These are phyloP conservation scores for Balearica regulorum DNA, from an alignment of 2,797 vertebrate genomes.

Conservation along the genomic window DNA sequence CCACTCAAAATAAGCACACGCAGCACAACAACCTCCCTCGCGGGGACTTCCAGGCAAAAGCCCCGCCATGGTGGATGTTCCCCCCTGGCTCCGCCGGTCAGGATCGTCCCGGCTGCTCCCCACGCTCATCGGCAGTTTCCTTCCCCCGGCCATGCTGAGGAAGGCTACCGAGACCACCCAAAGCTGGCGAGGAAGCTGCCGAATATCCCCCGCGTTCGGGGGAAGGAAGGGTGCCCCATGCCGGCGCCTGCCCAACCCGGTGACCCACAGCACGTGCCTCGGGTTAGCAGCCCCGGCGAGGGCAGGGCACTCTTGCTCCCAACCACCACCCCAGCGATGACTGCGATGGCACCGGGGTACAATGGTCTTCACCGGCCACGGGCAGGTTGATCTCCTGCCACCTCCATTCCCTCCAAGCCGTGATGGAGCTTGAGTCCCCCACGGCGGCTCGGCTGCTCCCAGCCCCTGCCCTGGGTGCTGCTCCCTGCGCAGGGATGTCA, in stretches of 20 bases:
- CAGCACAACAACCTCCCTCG: not conserved
- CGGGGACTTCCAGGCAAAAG: slow-evolving; percentile 3
- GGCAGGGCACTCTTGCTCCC: not conserved
- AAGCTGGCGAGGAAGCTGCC: not conserved
- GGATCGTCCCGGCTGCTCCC: rapidly evolving
- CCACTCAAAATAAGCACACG: not conserved
- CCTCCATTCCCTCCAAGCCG: not conserved
- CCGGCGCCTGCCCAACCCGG: rapidly evolving
- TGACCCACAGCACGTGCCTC: rapidly evolving
- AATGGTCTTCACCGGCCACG: not conserved
- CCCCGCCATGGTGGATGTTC: not conserved
- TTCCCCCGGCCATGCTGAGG: not conserved
- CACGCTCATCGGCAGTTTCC: not conserved
- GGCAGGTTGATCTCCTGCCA: not conserved
- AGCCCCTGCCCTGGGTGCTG: not conserved
- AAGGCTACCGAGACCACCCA: not conserved
- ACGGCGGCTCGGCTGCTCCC: rapidly evolving
- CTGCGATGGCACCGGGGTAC: not conserved
- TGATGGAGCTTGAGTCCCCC: not conserved
- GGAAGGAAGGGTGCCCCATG: not conserved
- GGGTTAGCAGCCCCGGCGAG: not conserved
- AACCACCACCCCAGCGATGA: not conserved
- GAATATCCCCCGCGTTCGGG: rapidly evolving
- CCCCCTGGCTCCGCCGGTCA: rapidly evolving
- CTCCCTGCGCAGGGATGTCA: not conserved